These are phyloP conservation scores for Didymodactylos carnosus DNA, from an alignment of 2,888 invertebrate genomes.

Conservation along the genomic window DNA sequence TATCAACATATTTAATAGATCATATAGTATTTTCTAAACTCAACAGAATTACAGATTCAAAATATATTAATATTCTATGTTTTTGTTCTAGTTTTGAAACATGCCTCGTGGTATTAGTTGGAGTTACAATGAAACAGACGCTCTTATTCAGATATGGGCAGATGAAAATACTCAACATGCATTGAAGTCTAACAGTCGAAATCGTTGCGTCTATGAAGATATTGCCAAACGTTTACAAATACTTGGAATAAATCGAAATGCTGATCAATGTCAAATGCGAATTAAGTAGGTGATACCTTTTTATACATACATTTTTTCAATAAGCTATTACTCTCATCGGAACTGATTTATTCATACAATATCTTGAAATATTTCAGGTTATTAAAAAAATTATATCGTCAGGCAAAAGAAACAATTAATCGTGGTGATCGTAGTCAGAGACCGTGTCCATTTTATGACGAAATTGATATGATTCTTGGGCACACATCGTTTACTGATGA, in stretches of 20 bases:
- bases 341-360: too few species aligned
- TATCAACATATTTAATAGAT: too few species aligned
- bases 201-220: not conserved
- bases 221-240: not conserved
- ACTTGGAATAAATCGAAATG: not conserved
- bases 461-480: not conserved
- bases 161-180: not conserved
- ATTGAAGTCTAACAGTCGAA: not conserved
- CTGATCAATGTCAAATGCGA: too few species aligned
- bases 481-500: not conserved
- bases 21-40: too few species aligned
- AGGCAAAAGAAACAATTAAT: not conserved
- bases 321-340: too few species aligned
- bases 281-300: too few species aligned
- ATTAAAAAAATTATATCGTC: not conserved
- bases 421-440: not conserved
- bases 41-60: too few species aligned
- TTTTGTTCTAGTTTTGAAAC: too few species aligned
- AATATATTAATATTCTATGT: too few species aligned
- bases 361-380: too few species aligned
- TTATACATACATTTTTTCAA: too few species aligned
- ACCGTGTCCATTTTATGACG: not conserved
- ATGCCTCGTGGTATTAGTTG: not conserved
- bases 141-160: not conserved
- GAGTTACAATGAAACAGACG: not conserved